phyloP scores from a whole-genome alignment of 1,140 invertebrate species.

The Propsilocerus akamusi region DNA sequence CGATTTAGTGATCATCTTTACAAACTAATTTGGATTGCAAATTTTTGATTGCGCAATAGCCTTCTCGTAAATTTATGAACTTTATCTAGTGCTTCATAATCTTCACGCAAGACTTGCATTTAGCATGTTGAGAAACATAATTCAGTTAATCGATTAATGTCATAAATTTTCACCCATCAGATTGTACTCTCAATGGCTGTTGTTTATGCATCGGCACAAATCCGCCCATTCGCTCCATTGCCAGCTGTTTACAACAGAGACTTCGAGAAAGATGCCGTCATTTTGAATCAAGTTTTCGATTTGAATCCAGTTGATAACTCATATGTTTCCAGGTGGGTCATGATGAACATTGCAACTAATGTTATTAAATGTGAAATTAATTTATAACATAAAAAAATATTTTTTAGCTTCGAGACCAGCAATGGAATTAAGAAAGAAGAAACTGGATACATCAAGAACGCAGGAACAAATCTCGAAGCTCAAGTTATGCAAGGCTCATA shows the following conservation, averaged over 20 bases:
- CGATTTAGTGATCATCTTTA: too few relatives aligned
- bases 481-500: conserved; percentile 38
- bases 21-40: too few relatives aligned
- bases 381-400: too few relatives aligned
- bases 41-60: too few relatives aligned
- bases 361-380: not conserved
- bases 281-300: conserved; percentile 25
- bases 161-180: not conserved
- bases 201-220: conserved; percentile 12
- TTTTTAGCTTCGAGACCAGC: conserved; percentile 36
- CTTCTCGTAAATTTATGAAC: too few relatives aligned
- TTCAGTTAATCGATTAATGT: not conserved
- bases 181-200: conserved; percentile 9
- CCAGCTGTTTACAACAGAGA: conserved; percentile 16
- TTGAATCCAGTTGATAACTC: conserved; percentile 26
- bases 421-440: conserved; percentile 40
- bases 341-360: not conserved
- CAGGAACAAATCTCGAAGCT: conserved; percentile 26
- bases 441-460: conserved; percentile 34
- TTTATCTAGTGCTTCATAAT: too few relatives aligned
- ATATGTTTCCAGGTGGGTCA: conserved; percentile 22
- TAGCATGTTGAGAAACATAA: too few relatives aligned
- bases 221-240: conserved; percentile 16
- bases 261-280: conserved; percentile 16
- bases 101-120: too few relatives aligned